Evolutionary conservation across 2,888 invertebrate genomes (phyloP), one percentile per base, ranked within the genome.

Genomic region (Microctonus brassicae): DNA sequence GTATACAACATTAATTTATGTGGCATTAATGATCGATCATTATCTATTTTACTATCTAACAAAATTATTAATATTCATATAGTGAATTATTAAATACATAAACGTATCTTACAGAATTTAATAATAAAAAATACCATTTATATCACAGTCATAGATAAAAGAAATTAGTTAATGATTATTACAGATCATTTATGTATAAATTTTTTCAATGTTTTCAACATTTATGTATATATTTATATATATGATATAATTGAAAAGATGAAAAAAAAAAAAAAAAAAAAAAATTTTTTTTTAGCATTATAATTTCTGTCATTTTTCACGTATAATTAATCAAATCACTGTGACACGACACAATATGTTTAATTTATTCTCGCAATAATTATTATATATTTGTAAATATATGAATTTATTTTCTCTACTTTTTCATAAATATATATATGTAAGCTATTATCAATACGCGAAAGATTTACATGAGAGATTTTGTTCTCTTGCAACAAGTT

Each of bases 121-220:
- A 82, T 76, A 80, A 80, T 81, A 81, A 80, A 83, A 82, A 83
- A 83, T 82, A 47, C 17, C 82, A 81, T 83, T 83, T 83, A 83
- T 83, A 83, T 83, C 83, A 83, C 83, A 83, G 83, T 83, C 83
- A 81, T 80, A 81, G 83, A 82, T 79, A 82, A 83, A 20, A 81
- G 74, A 79, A 81, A 78, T 77, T 73, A 79, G 73, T 80, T 76
- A 78, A 80, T 77, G 60, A 73, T 77, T 75, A 74, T 78, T 72
- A 53, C 67, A 69, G 55, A n/a, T 61, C 47, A 17, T 17, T n/a
- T 47, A 4, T 39, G 39, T 39, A 17, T n/a, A 7, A 7, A n/a
- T n/a, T n/a, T n/a, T n/a, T n/a, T n/a, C n/a, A n/a, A n/a, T n/a
- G n/a, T n/a, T n/a, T n/a, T n/a, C n/a, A n/a, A n/a, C n/a, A n/a